Base-by-base conservation (phyloP, 2,888 invertebrate species). In the Lamellibrachia columna region DNA sequence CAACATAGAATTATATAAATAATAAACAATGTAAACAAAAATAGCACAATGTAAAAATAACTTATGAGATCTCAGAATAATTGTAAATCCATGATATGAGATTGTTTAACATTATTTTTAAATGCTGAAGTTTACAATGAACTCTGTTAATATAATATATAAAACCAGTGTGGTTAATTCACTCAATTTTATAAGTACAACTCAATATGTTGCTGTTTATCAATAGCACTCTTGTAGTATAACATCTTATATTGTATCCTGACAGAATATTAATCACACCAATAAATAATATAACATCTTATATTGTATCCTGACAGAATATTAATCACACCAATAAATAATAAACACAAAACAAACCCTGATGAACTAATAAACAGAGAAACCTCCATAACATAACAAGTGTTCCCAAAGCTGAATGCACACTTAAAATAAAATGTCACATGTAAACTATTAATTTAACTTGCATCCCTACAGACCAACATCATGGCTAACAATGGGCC, bases 1-100 rank as follows among this genome's bases (percentile, higher is more conserved):
- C 58, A 58, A 58, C 75, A n/a, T 75, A 75, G 75, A 75, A 75
- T 22, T 15, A 75, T 75, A 75, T 75, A 75, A 75, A 75, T 75
- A 75, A 75, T 75, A 75, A 75, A 75, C 75, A 75, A 75, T 75
- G n/a, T 22, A 75, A 75, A 75, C 75, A 75, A 22, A 75, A 75
- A 75, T 75, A 75, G 22, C 75, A 75, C 75, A 75, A 75, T 75
- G 75, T 75, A 75, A 75, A 75, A 75, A 75, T 75, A 75, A 75
- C 75, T 75, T 22, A 75, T 15, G 75, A 75, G 75, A 75, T 75
- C 75, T n/a, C 75, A 75, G 75, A n/a, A 75, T 75, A 75, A 75
- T 15, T 15, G 75, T n/a, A 75, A 75, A 75, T 75, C 75, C 75
- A 75, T 75, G 75, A 75, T 75, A 75, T 75, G 75, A 75, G 75